Evolutionary conservation across 2,888 invertebrate species (phyloP), one percentile per base, ranked within the genome.

Genomic region (Micoletzkya japonica): DNA sequence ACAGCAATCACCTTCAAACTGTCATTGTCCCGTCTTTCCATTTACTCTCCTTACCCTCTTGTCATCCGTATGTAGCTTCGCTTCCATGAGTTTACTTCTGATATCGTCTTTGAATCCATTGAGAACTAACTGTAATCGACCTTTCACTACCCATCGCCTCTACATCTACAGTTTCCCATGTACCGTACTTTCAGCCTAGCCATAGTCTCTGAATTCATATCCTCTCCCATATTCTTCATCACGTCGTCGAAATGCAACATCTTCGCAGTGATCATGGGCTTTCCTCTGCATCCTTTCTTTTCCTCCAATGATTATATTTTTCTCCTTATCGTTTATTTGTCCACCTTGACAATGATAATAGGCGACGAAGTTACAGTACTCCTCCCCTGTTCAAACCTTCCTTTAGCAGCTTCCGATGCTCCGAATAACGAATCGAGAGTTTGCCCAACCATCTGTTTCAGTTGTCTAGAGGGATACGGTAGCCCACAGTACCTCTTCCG

Each of bases 1-100:
- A 72, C 69, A 39, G 74, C 72, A 24, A 72, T 72, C 20, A 77
- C 74, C 70, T 73, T 49, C 7, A 59, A 14, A 66, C 2, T 14
- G 4, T 36, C n/a, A 24, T 7, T 0, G 17, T 36, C 2, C 1
- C 20, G 17, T 61, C 6, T 34, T 10, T 39, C 26, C 44, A 60
- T 61, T 61, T 34, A 24, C 39, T 17, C 1, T 26, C 0, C n/a
- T 36, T 30, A 68, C 68, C 58, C 58, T 58, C 34, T 44, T 58
- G 26, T 68, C 68, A 30, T 68, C 58, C n/a, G 68, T 58, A 7
- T 68, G 39, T 17, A 26, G 57, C 58, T 49, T 70, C 0, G 70
- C 70, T 7, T 63, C 56, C 17, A 64, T 32, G 20, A 70, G 61
- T 24, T 56, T 61, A 0, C 44, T 37, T 10, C 70, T 26, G 1